A percentile compares a stretch with the other conserved stretches of the same genome.
Evolutionary conservation across 1,140 invertebrate species (phyloP).

Genomic region (Hylaeus anthracinus): DNA sequence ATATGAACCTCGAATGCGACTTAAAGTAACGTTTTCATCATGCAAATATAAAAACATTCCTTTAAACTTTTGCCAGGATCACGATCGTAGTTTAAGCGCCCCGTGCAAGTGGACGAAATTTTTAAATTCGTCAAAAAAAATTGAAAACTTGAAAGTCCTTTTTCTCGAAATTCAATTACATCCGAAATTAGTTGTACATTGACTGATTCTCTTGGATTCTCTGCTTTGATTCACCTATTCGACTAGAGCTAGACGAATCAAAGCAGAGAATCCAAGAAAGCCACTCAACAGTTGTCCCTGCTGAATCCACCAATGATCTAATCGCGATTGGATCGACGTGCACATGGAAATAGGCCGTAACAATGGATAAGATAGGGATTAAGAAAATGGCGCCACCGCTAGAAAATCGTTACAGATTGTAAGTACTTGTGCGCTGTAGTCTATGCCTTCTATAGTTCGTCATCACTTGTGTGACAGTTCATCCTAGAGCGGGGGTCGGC

Average conservation of each 20-base stretch:
- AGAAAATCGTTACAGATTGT: slow-evolving; percentile 9
- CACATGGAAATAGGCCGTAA: slow-evolving; percentile 19
- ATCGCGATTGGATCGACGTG: neutral
- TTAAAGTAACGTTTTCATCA: slow-evolving; percentile 6
- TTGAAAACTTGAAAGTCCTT: no score
- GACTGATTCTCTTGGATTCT: no score
- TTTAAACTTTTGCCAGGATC: neutral
- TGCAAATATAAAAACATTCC: neutral
- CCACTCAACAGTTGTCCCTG: no score
- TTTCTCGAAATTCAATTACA: no score
- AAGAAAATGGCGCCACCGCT: slow-evolving; percentile 17
- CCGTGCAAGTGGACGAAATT: neutral
- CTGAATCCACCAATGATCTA: neutral
- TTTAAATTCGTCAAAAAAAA: neutral
- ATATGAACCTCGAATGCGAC: neutral
- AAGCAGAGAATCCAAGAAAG: no score
- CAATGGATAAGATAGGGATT: slow-evolving; percentile 20
- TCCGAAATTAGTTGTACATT: no score
- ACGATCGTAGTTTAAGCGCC: no score
- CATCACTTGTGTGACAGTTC: slow-evolving; percentile 46
- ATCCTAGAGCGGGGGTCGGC: slow-evolving; percentile 42
- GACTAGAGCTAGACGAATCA: no score
- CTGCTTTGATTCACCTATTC: no score
- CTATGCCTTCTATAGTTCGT: slow-evolving; percentile 29
- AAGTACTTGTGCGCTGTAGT: slow-evolving; percentile 14